Evolutionary conservation across 1,140 invertebrate genomes (phyloP), one percentile per base, ranked within the genome.

Genomic region (Bombus ignitus): DNA sequence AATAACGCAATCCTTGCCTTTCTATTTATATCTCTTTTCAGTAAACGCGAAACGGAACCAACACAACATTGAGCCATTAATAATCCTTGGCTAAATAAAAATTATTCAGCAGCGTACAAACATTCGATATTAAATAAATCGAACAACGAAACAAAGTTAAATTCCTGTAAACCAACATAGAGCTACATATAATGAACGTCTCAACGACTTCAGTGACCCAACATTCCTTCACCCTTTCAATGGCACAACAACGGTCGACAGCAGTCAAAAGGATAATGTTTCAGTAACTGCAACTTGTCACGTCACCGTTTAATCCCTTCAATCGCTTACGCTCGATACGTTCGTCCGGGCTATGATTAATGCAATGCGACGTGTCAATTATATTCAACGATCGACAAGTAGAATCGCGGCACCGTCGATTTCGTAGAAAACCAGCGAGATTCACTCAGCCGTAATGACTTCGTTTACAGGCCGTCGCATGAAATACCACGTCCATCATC

Each of bases 401-500:
- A 53, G 47, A 53, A 42, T 79, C 39, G 18, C 35, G 32, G n/a
- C 62, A 44, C 42, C 8, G 18, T 37, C 15, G 32, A 68, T 35
- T 9, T 32, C 47, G 28, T 35, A 70, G 32, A 32, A 37, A 80
- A 37, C 35, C 10, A 42, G 22, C 9, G 5, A 25, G 12, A 70
- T 47, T 47, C 37, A 18, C 25, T 59, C 4, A 39, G 6, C 47
- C 47, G 47, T 53, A 53, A 53, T 53, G 47, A 81, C 70, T 42
- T 72, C 37, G 25, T 71, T 44, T 39, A 42, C 47, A 59, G 42
- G 1, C 9, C 37, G 35, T 44, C 70, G 28, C n/a, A 68, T 22
- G 37, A 81, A 81, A 81, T 81, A 72, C 37, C n/a, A 28, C 53
- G 79, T 81, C 47, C 37, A 42, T 81, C 70, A 44, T 81, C 47